Conservation (phyloP, 2,888 invertebrate species). For the Machimus atricapillus region DNA sequence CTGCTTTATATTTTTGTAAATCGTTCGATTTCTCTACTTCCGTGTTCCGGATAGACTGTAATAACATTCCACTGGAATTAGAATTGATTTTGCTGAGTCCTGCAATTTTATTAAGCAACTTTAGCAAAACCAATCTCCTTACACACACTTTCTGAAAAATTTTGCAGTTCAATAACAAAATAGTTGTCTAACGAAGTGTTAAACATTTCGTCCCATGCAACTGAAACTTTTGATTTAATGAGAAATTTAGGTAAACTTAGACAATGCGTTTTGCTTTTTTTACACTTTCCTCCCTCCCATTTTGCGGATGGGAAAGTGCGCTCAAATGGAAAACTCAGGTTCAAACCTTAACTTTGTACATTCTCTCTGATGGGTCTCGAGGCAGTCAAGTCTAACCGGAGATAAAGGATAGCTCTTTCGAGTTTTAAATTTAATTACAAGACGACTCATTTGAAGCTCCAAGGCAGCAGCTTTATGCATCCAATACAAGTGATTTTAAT, state of each 20-base stretch:
- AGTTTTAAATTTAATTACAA: constrained; percentile 11
- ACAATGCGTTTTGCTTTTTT: background rate
- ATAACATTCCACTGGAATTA: background rate
- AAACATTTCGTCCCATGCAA: background rate
- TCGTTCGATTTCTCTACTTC: background rate
- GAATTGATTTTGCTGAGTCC: background rate
- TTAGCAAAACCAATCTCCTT: background rate
- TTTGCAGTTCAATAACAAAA: background rate
- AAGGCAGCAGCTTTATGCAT: background rate
- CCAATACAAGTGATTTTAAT: background rate
- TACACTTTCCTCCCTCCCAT: background rate
- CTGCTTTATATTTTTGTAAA: background rate
- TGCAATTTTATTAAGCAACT: background rate
- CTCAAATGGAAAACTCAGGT: background rate
- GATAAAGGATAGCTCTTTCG: background rate
- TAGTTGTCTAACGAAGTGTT: constrained; percentile 18
- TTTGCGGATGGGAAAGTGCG: background rate
- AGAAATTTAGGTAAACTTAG: background rate
- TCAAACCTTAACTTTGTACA: background rate
- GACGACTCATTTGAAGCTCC: background rate
- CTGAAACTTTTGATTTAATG: constrained; percentile 24
- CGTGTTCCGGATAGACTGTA: background rate
- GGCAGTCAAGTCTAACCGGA: background rate
- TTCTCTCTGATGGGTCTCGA: background rate
- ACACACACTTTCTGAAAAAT: background rate